These are phyloP conservation scores for Plectropomus leopardus DNA, from an alignment of 2,113 vertebrate species.

Conservation along the genomic window DNA sequence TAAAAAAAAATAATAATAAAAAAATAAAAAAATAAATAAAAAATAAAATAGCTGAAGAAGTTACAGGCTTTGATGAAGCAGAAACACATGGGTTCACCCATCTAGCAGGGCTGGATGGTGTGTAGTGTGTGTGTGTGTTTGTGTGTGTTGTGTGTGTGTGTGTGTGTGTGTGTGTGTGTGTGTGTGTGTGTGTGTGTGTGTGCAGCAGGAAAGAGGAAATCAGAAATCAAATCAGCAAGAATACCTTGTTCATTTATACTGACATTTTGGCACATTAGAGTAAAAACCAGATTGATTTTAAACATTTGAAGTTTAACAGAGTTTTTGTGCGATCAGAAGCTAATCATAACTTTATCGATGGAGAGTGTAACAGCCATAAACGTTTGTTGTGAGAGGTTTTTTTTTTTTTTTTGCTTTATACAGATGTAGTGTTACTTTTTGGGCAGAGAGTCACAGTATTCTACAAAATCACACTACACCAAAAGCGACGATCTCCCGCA, in stretches of 20 bases:
- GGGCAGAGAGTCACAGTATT: too few species aligned
- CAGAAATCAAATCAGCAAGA: not conserved
- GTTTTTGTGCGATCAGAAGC: too few species aligned
- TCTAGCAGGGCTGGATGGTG: not conserved
- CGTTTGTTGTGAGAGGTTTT: too few species aligned
- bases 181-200: not conserved
- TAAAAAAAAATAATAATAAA: too few species aligned
- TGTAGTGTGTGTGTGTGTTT: not conserved
- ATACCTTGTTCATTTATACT: not conserved
- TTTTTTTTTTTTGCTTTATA: not conserved
- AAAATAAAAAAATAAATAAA: too few species aligned
- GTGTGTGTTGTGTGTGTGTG: not conserved
- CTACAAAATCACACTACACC: constrained; percentile 4
- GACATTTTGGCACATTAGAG: not conserved
- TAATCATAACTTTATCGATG: not conserved
- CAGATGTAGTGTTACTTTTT: not conserved
- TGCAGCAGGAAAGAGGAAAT: not conserved
- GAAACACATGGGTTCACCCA: constrained; percentile 33
- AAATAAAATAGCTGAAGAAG: constrained; percentile 33
- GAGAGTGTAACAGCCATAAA: not conserved
- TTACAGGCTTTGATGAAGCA: constrained; percentile 29
- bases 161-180: not conserved
- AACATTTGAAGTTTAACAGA: not conserved
- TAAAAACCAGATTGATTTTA: not conserved
- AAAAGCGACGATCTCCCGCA: constrained; percentile 20